Conservation (phyloP, 2,113 vertebrate genomes). For the Aphelocoma coerulescens region DNA sequence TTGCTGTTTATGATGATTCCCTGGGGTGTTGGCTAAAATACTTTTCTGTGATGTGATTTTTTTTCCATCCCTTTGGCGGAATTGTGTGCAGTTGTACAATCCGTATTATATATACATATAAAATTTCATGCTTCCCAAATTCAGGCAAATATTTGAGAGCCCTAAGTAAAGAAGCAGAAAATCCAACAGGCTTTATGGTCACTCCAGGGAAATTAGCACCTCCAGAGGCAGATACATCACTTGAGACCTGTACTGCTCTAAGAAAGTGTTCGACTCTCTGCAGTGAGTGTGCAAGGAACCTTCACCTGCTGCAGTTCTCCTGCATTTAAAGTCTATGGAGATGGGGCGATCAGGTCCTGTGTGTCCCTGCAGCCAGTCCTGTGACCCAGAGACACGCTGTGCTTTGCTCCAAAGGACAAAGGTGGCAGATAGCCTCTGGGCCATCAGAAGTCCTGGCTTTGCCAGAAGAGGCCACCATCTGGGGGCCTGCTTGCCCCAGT, state of each 20-base stretch:
- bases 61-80: background rate
- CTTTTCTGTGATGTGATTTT: background rate
- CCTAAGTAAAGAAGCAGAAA: background rate
- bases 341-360: background rate
- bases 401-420: background rate
- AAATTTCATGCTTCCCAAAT: background rate
- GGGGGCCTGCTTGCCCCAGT: background rate
- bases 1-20: background rate
- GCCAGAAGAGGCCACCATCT: background rate
- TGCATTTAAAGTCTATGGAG: background rate
- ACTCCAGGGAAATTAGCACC: background rate
- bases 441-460: background rate
- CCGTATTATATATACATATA: background rate
- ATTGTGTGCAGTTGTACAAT: background rate
- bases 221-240: background rate
- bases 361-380: background rate
- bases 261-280: background rate
- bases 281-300: background rate
- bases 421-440: background rate
- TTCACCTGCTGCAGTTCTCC: background rate
- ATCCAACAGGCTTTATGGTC: background rate
- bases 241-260: background rate
- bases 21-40: background rate
- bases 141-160: background rate
- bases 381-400: fast-evolving